Evolutionary conservation across 2,888 invertebrate species (phyloP), one percentile per base, ranked within the genome.

Genomic region (Chalcis sispes): DNA sequence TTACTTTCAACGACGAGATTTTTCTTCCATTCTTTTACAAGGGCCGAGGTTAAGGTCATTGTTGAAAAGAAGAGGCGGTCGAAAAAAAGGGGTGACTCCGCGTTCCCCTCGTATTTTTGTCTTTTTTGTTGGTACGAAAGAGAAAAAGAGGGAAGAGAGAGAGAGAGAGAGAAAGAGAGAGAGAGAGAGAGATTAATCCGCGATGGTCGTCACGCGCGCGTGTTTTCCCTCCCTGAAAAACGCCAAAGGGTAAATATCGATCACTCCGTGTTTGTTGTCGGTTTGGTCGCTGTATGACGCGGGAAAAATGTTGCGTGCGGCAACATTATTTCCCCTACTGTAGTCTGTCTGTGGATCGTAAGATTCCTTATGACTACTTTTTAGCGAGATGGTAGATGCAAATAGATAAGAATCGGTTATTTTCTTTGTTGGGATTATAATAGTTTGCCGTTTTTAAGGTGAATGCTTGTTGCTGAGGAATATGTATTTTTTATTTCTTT

Each of bases 201-300:
- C 2, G 15, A 36, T 15, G 25, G 25, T 52, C 27, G 4, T 18
- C 18, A 36, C 36, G 59, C 36, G 59, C 59, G 20, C 8, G 8
- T 40, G 10, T 59, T 59, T 59, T 20, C 50, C 36, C 20, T 18
- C 62, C 25, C 62, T 27, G 62, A 46, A 62, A 62, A 42, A 25
- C 32, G 50, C 65, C 25, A 20, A 56, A 58, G 67, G 58, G 42
- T 46, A 29, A 46, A 67, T 58, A 67, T 67, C 67, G 67, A 67
- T 48, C 67, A 66, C 27, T 2, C 29, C 29, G 46, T n/a, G 64
- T 5, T n/a, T 7, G 4, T 29, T 23, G 48, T 23, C 50, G 7
- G 25, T 46, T 13, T 25, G 8, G 46, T 8, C 7, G 27, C 36
- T 36, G 10, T 10, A 36, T 42, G n/a, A 13, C 62, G 59, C 59